Percentiles rank a stretch among this genome's conserved stretches.
These are phyloP conservation scores for Platichthys flesus DNA, from an alignment of 2,113 vertebrate genomes.

Conservation along the genomic window DNA sequence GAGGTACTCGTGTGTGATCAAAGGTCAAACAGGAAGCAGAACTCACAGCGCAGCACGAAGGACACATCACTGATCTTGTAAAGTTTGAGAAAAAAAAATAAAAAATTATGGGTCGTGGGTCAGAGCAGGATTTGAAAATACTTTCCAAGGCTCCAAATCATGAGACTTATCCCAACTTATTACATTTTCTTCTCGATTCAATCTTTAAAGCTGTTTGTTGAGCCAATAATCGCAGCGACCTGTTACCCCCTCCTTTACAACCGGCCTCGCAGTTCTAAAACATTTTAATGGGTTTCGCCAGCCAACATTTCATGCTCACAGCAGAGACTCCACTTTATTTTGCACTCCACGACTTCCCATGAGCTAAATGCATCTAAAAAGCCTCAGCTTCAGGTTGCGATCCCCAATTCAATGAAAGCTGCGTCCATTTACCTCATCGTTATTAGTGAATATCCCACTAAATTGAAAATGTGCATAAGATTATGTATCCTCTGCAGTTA, in stretches of 20 bases:
- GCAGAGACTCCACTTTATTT: constrained; percentile 7
- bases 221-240: neutral
- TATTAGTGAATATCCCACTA: constrained; percentile 5
- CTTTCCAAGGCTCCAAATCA: constrained; percentile 2
- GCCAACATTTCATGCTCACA: constrained; percentile 9
- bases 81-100: too few species aligned
- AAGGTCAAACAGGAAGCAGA: constrained; percentile 45
- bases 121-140: neutral
- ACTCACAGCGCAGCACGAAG: neutral
- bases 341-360: constrained; percentile 1
- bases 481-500: neutral
- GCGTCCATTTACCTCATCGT: constrained; percentile 19
- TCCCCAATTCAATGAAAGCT: neutral
- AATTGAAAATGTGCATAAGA: constrained; percentile 11
- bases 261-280: neutral
- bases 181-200: neutral
- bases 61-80: neutral
- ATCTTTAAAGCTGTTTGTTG: constrained; percentile 12
- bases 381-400: neutral
- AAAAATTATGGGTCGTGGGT: neutral
- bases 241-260: neutral
- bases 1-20: constrained; percentile 30
- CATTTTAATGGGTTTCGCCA: neutral
- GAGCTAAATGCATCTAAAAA: neutral
- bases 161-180: neutral